Conservation (phyloP, 2,888 invertebrate species). For the Choreutis nemorana region DNA sequence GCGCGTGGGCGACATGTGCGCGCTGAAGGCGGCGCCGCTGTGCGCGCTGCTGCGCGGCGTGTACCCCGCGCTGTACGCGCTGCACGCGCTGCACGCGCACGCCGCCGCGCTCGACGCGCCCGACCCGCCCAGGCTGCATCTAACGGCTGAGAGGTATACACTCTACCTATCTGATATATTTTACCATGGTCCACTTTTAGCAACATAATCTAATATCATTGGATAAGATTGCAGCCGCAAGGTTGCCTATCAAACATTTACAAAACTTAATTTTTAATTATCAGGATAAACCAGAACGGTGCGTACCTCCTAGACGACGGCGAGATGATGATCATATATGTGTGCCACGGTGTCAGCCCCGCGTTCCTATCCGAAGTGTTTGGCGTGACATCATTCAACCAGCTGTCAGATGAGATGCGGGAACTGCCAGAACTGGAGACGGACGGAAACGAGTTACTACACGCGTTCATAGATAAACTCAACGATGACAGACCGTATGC, state of each 20-base stretch:
- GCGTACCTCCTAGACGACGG: constrained; percentile 93
- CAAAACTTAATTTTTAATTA: constrained; percentile 3
- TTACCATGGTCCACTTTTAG: constrained; percentile 5
- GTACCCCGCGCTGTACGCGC: constrained; percentile 92
- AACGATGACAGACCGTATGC: constrained; percentile 87
- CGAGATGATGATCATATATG: constrained; percentile 80
- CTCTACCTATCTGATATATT: not conserved
- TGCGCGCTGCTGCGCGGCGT: constrained; percentile 80
- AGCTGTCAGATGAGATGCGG: constrained; percentile 80
- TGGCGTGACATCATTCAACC: constrained; percentile 76
- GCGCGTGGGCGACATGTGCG: constrained; percentile 91
- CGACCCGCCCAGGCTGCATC: constrained; percentile 81
- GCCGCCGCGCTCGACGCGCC: constrained; percentile 44
- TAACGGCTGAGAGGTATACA: constrained; percentile 77
- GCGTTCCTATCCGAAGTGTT: constrained; percentile 80
- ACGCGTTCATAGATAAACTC: constrained; percentile 81
- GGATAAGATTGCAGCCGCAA: not conserved
- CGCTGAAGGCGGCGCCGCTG: constrained; percentile 89
- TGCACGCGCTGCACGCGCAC: constrained; percentile 70
- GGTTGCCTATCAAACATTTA: no score
- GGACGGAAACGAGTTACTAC: constrained; percentile 75
- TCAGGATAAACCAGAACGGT: constrained; percentile 76
- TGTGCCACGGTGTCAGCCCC: constrained; percentile 80
- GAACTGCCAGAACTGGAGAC: constrained; percentile 81
- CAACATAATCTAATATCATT: not conserved